Conservation (phyloP, 2,113 vertebrate species). For the Paraplagusia blochii region DNA sequence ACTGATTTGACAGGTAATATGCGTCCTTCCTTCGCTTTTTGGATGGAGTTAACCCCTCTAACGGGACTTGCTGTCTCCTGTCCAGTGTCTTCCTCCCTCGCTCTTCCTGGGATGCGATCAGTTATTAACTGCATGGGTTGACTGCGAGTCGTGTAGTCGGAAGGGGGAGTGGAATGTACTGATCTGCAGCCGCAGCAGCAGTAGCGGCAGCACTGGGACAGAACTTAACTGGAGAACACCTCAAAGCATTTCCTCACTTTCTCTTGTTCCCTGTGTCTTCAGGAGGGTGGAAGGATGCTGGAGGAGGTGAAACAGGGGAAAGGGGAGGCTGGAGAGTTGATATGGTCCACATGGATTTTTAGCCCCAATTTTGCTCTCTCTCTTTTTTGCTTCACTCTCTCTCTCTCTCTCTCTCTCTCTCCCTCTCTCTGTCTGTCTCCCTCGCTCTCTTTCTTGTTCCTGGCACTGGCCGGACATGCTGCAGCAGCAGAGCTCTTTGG, state of each 20-base stretch:
- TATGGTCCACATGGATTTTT: conserved; percentile 71
- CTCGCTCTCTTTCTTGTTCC: conserved; percentile 58
- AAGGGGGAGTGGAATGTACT: conserved; percentile 69
- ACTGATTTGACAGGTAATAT: conserved; percentile 87
- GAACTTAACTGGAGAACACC: conserved; percentile 67
- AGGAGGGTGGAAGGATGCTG: conserved; percentile 50
- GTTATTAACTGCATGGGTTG: conserved; percentile 71
- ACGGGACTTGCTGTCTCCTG: conserved; percentile 66
- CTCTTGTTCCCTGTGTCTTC: conserved; percentile 37
- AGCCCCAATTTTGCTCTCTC: conserved; percentile 48
- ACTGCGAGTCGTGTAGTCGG: conserved; percentile 55
- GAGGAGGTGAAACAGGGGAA: conserved; percentile 49
- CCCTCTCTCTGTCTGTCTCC: conserved; percentile 28
- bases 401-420: conserved; percentile 41
- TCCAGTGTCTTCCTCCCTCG: conserved; percentile 46
- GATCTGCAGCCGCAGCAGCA: conserved; percentile 63
- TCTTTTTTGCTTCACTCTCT: conserved; percentile 57
- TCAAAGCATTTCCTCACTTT: conserved; percentile 42
- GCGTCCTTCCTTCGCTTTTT: conserved; percentile 65
- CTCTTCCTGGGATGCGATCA: conserved; percentile 65
- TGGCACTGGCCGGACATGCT: conserved; percentile 75
- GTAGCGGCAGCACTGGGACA: conserved; percentile 58
- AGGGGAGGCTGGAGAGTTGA: conserved; percentile 69
- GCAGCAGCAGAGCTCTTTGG: conserved; percentile 73
- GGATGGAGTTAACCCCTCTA: conserved; percentile 70